A percentile compares a stretch with the other conserved stretches of the same genome.
Conservation (phyloP, 1,140 invertebrate genomes). For the Monomorium pharaonis region DNA sequence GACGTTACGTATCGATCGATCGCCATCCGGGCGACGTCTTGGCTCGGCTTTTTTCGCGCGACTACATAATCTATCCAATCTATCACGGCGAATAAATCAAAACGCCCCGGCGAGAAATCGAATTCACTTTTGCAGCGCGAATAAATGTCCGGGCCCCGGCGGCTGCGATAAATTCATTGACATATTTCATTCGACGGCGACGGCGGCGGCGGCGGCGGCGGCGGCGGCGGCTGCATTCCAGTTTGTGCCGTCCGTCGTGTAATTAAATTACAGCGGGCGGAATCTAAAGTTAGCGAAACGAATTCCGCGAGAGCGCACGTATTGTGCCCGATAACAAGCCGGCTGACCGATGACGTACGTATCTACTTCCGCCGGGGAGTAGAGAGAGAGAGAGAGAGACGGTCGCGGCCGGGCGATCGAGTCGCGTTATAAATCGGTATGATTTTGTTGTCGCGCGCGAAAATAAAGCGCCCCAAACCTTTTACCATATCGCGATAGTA, state of each 20-base stretch:
- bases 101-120: conserved; percentile 58
- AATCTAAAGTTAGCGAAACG: conserved; percentile 59
- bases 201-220: neutral
- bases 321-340: conserved; percentile 47
- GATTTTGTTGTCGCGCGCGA: conserved; percentile 2
- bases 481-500: neutral
- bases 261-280: conserved; percentile 53
- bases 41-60: conserved; percentile 53
- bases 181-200: conserved; percentile 47
- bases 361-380: conserved; percentile 40
- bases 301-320: conserved; percentile 40
- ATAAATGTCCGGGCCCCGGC: conserved; percentile 50
- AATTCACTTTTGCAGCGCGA: conserved; percentile 60
- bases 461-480: conserved; percentile 18
- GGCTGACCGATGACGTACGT: conserved; percentile 53
- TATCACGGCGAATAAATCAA: conserved; percentile 59
- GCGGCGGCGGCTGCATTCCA: conserved; percentile 26
- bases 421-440: conserved; percentile 33
- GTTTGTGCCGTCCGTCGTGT: conserved; percentile 44
- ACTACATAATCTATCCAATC: conserved; percentile 61
- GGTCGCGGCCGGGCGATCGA: neutral
- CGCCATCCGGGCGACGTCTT: conserved; percentile 56
- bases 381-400: no score
- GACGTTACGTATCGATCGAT: conserved; percentile 48
- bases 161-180: conserved; percentile 59